Conservation (phyloP, 1,140 invertebrate species). For the Trichogramma pretiosum region DNA sequence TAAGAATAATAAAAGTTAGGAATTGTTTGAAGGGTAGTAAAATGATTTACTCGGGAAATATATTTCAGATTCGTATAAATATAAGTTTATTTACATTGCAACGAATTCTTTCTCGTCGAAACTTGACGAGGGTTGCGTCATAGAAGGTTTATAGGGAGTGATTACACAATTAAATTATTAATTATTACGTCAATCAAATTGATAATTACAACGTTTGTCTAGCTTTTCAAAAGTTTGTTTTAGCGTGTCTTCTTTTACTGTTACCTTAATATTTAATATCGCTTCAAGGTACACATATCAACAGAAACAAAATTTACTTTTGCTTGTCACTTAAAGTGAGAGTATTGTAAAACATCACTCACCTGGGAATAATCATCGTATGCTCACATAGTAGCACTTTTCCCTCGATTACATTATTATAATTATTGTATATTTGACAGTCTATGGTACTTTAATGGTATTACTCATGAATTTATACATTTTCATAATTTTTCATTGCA, state of each 20-base stretch:
- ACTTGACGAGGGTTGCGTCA: constrained; percentile 29
- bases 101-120: constrained; percentile 37
- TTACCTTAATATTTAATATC: no score
- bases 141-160: constrained; percentile 34
- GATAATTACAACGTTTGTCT: constrained; percentile 41
- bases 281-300: no score
- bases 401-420: no score
- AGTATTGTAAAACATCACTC: no score
- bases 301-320: constrained; percentile 11
- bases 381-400: no score
- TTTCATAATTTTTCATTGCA: constrained; percentile 18
- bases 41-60: no score
- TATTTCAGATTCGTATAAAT: constrained; percentile 36
- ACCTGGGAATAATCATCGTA: no score
- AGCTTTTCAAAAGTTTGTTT: no score
- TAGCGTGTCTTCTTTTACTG: no score
- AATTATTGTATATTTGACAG: constrained; percentile 14
- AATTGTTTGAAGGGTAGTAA: no score
- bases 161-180: constrained; percentile 34
- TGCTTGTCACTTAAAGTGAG: constrained; percentile 15
- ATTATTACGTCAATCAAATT: constrained; percentile 34
- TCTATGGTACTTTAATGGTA: constrained; percentile 9
- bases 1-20: no score
- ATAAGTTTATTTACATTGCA: constrained; percentile 48
- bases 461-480: no score